phyloP scores from a whole-genome alignment of 1,140 invertebrate genomes.

The Cecropterus lyciades region DNA sequence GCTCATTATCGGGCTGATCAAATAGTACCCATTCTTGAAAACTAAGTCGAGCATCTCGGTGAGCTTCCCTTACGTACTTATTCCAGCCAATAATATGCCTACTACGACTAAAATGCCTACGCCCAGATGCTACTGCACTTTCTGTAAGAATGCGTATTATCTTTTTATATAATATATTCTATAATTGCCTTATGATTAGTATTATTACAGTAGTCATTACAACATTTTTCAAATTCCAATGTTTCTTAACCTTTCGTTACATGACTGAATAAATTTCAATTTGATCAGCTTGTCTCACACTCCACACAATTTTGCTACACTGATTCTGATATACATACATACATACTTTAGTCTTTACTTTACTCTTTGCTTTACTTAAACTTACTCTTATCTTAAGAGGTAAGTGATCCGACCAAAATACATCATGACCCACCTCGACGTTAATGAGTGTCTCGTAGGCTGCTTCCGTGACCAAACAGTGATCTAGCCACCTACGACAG shows the following conservation, averaged over 20 bases:
- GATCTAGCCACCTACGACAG: conserved; percentile 11
- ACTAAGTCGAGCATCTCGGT: no score
- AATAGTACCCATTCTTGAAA: no score
- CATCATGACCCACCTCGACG: conserved; percentile 8
- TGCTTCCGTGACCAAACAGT: conserved; percentile 10
- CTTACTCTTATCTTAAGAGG: no score
- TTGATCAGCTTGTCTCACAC: not conserved
- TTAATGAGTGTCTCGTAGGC: not conserved
- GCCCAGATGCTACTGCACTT: no score
- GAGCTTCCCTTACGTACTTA: no score
- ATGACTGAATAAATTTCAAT: not conserved
- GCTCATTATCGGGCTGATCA: no score
- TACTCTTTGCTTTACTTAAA: conserved; percentile 6
- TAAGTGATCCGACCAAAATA: conserved; percentile 17
- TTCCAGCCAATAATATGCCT: no score
- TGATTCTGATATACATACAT: not conserved
- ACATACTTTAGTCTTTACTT: not conserved
- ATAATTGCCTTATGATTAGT: not conserved
- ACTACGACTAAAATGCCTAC: no score
- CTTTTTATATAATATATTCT: no score
- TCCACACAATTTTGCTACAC: not conserved
- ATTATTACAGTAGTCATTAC: conserved; percentile 19
- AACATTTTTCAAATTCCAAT: conserved; percentile 1
- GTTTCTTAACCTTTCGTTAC: no score
- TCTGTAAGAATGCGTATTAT: no score